Percentiles rank a stretch among this genome's conserved stretches.
phyloP scores from a whole-genome alignment of 2,888 invertebrate species.

The Cerceris rybyensis region DNA sequence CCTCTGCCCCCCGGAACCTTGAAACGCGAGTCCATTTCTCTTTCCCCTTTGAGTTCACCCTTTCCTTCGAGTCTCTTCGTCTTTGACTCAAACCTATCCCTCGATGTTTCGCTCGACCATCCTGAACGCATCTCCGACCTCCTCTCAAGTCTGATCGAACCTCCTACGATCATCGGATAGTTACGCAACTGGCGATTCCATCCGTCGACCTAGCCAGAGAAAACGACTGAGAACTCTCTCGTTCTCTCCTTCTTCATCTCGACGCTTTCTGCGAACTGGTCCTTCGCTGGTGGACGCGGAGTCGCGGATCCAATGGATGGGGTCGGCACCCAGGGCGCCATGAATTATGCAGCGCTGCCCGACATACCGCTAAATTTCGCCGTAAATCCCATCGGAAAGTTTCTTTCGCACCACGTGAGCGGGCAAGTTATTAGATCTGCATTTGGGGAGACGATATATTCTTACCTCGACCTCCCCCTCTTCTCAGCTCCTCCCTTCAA shows the following conservation, averaged over 20 bases:
- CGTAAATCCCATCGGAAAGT: constrained; percentile 60
- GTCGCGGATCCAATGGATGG: constrained; percentile 54
- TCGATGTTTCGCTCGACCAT: not conserved
- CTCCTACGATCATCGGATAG: not conserved
- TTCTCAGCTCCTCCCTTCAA: constrained; percentile 16
- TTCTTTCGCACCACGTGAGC: constrained; percentile 58
- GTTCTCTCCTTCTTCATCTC: constrained; percentile 30
- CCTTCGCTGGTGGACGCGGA: constrained; percentile 42
- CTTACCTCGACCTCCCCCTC: constrained; percentile 13
- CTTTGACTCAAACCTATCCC: not conserved
- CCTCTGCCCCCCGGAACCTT: not conserved
- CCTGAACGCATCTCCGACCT: not conserved
- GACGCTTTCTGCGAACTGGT: constrained; percentile 56
- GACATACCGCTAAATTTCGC: constrained; percentile 65
- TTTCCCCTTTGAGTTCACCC: constrained; percentile 5
- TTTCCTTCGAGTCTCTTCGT: constrained; percentile 3
- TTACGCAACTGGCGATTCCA: not conserved
- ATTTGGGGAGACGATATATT: constrained; percentile 59
- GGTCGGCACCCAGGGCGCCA: constrained; percentile 62
- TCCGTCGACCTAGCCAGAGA: too few species aligned
- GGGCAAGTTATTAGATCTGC: constrained; percentile 60
- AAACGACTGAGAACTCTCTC: constrained; percentile 43
- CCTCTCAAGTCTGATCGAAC: not conserved
- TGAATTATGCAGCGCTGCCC: constrained; percentile 62
- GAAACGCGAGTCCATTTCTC: constrained; percentile 3